Conservation (phyloP, 2,888 invertebrate genomes). For the Ephialtes manifestator region DNA sequence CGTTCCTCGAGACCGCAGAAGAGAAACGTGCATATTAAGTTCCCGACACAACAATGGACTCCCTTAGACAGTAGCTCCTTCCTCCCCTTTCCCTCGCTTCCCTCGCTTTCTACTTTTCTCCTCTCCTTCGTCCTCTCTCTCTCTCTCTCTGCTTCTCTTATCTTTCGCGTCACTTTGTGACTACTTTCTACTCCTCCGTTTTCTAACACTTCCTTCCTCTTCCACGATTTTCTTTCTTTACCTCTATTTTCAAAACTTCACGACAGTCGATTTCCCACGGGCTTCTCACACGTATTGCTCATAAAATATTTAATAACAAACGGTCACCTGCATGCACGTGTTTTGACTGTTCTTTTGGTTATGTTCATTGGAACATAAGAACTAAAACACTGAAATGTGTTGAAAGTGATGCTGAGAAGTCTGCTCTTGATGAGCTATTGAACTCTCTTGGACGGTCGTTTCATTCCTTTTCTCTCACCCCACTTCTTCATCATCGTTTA, state of each 20-base stretch:
- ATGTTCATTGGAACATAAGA: too few species aligned
- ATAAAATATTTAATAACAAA: conserved; percentile 39
- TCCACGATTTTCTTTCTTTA: neutral
- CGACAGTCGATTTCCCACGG: neutral
- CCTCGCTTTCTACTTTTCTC: conserved; percentile 36
- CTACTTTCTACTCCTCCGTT: too few species aligned
- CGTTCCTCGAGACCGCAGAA: conserved; percentile 59
- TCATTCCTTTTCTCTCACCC: too few species aligned
- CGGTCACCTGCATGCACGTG: neutral
- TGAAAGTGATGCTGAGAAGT: too few species aligned
- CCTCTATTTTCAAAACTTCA: neutral
- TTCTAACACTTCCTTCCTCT: neutral
- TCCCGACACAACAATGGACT: conserved; percentile 76
- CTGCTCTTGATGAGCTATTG: too few species aligned
- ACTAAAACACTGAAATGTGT: too few species aligned
- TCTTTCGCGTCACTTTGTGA: neutral
- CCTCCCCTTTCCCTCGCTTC: conserved; percentile 15
- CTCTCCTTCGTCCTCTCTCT: conserved; percentile 48
- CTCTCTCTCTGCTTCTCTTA: conserved; percentile 9
- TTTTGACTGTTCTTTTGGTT: too few species aligned
- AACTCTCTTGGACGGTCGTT: too few species aligned
- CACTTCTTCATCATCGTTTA: neutral
- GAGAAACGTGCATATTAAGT: conserved; percentile 72
- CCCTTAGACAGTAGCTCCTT: conserved; percentile 75
- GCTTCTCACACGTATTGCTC: conserved; percentile 6